These are phyloP conservation scores for Misgurnus anguillicaudatus DNA, from an alignment of 2,113 vertebrate species.

Conservation along the genomic window DNA sequence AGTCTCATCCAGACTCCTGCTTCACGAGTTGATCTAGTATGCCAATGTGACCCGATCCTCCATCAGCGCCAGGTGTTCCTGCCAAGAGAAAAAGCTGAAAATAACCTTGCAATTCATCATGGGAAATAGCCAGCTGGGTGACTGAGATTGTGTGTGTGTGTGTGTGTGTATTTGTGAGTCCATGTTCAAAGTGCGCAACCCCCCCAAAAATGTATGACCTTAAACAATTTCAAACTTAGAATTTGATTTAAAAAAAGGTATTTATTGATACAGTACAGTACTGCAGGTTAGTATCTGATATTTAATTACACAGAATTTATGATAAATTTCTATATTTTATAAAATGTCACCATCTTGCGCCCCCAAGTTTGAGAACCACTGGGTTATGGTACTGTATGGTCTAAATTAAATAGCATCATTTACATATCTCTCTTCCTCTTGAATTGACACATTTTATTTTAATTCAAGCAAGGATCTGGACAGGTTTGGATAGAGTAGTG, in stretches of 20 bases:
- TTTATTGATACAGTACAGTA: no score
- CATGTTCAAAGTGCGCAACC: no score
- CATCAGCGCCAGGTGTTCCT: conserved; percentile 58
- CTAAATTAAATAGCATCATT: conserved; percentile 11
- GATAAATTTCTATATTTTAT: no score
- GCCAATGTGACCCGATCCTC: conserved; percentile 64
- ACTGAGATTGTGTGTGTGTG: conserved; percentile 15
- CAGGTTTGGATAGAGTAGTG: neutral
- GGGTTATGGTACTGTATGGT: neutral
- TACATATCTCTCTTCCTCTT: neutral
- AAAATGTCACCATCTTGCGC: no score
- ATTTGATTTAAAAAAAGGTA: no score
- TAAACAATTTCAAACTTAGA: no score
- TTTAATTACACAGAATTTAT: no score
- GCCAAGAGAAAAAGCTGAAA: conserved; percentile 64
- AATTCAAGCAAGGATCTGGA: neutral
- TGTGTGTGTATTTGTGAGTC: no score
- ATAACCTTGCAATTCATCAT: conserved; percentile 71
- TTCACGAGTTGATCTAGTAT: conserved; percentile 61
- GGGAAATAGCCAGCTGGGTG: conserved; percentile 57
- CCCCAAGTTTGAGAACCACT: no score
- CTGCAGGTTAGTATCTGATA: no score
- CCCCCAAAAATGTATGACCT: no score
- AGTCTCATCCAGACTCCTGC: conserved; percentile 45
- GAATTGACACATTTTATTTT: neutral